Conservation (phyloP, 2,888 invertebrate species). For the Amblyteles armatorius region DNA sequence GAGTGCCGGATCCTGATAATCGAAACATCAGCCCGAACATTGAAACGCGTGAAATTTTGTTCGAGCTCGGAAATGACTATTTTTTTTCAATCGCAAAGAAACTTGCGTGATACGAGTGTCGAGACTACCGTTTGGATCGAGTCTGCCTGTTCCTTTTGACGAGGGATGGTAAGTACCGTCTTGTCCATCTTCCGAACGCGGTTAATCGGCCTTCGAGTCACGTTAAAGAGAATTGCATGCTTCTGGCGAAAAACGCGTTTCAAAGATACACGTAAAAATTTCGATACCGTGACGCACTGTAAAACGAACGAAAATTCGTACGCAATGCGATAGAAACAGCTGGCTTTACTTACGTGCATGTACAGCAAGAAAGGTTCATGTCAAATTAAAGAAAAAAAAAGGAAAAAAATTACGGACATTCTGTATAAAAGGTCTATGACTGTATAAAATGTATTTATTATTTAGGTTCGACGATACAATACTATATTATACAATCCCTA, state of each 20-base stretch:
- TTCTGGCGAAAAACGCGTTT: background rate
- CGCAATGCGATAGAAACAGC: background rate
- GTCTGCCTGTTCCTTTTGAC: background rate
- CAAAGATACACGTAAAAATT: conserved; percentile 8
- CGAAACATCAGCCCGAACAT: background rate
- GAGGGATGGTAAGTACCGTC: conserved; percentile 38
- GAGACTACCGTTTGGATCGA: background rate
- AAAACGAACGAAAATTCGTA: background rate
- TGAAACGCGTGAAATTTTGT: background rate
- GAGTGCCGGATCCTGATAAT: conserved; percentile 74
- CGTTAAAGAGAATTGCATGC: background rate
- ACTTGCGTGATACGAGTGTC: background rate
- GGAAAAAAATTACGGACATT: conserved; percentile 77
- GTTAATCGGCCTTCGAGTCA: background rate
- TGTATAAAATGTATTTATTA: conserved; percentile 85
- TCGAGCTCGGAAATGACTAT: background rate
- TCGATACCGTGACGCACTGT: background rate
- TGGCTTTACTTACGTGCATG: conserved; percentile 14
- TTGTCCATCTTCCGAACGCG: conserved; percentile 4
- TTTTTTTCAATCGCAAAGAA: background rate
- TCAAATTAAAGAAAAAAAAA: background rate
- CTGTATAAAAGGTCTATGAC: conserved; percentile 83
- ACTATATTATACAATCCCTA: conserved; percentile 81
- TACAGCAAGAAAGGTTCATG: conserved; percentile 51
- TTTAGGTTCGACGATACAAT: conserved; percentile 83